Evolutionary conservation across 2,888 invertebrate genomes (phyloP), one percentile per base, ranked within the genome.

Genomic region (Cephus rjabovi): DNA sequence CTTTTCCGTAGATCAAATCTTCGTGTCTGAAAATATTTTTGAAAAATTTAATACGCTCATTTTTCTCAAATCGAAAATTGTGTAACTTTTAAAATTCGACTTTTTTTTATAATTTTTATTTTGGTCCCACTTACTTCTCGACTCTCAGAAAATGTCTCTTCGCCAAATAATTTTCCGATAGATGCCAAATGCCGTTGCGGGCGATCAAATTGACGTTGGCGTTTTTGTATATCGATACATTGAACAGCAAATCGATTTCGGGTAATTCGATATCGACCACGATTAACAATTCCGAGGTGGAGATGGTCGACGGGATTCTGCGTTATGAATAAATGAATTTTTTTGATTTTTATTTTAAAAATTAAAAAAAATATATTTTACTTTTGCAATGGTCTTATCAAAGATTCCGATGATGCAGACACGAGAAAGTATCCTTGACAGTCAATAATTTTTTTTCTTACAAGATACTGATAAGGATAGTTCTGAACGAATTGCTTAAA

Each of bases 341-440:
- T 73, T 71, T 12, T 56, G 1, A 73, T 56, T 31, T 73, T 30
- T 31, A 6, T 69, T 71, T 34, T 23, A 75, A 69, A 33, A 23
- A 15, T 37, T 56, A 30, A 12, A 70, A 6, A 15, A 15, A 33
- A 70, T 11, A 71, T 31, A 37, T 30, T 79, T 79, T 34, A 73
- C 80, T 78, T 82, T 71, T 76, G 33, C 56, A 87, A 79, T 33
- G 78, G 81, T n/a, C 69, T 12, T 0, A 79, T 34, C 31, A 88
- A 77, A 6, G 77, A 78, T 0, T 82, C 74, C 12, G 81, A 84
- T 6, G 79, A 81, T 2, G 83, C 75, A 12, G 83, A 85, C 11
- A 90, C 77, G 33, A 88, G 76, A 34, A 90, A 83, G 73, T 87
- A 86, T 12, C 84, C 89, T 34, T 81, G 77, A 40, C 90, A 90